Evolutionary conservation across 2,113 vertebrate species (phyloP).

Genomic region (Noturus placidus): DNA sequence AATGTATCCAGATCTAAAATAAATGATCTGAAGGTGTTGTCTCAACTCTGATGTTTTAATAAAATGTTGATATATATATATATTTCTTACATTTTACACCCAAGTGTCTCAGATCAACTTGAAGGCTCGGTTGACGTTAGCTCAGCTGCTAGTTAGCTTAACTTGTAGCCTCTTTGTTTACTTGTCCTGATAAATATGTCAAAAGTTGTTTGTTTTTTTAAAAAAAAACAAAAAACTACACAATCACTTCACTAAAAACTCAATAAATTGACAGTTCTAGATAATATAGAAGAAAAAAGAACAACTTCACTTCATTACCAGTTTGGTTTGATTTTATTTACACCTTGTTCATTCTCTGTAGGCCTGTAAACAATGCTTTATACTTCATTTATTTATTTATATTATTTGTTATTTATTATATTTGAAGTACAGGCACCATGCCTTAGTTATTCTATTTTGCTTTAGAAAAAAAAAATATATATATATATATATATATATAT

Average conservation of each 20-base stretch:
- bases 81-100: background rate
- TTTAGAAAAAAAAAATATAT: no score
- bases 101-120: background rate
- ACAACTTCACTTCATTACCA: background rate
- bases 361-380: background rate
- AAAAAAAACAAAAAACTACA: background rate
- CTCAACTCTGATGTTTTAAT: background rate
- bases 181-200: background rate
- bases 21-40: background rate
- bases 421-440: no score
- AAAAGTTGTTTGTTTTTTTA: background rate
- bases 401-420: no score
- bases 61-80: background rate
- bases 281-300: background rate
- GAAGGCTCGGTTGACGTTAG: background rate
- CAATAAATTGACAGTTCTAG: background rate
- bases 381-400: no score
- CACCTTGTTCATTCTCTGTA: background rate
- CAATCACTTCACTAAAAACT: background rate
- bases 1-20: background rate
- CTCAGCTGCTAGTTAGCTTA: background rate
- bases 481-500: no score
- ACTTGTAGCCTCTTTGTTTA: background rate
- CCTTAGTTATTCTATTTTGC: no score
- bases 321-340: background rate